These are phyloP conservation scores for Lasioglossum figueresi DNA, from an alignment of 2,888 invertebrate species.

Conservation along the genomic window DNA sequence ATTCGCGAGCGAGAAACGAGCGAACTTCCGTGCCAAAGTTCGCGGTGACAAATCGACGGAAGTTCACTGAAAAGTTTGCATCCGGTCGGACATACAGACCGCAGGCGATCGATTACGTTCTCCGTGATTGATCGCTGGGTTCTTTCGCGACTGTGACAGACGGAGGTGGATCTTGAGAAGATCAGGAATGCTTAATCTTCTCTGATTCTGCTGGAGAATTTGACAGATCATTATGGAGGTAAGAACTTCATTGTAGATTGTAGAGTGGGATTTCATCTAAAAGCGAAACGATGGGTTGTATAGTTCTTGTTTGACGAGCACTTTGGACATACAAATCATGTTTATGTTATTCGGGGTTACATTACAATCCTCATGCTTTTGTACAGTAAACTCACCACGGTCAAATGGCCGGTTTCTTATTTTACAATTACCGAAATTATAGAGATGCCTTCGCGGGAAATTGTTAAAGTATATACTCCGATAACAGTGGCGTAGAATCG, in stretches of 20 bases:
- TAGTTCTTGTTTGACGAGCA: not conserved
- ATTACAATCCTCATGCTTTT: not conserved
- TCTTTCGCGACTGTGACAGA: not conserved
- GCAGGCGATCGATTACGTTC: not conserved
- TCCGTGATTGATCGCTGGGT: not conserved
- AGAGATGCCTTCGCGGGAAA: too few species aligned
- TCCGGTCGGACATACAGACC: not conserved
- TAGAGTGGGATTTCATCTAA: not conserved
- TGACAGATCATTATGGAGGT: not conserved
- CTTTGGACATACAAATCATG: not conserved
- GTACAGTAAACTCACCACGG: too few species aligned
- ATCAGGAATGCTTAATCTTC: not conserved
- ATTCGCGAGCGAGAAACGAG: slow-evolving; percentile 13
- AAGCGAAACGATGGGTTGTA: not conserved
- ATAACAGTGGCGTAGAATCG: too few species aligned
- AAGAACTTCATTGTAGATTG: not conserved
- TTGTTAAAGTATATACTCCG: too few species aligned
- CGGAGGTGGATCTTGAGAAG: not conserved
- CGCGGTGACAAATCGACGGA: not conserved
- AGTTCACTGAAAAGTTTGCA: not conserved
- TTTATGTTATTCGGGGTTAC: not conserved
- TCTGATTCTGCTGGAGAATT: not conserved
- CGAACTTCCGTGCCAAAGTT: not conserved
- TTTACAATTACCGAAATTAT: too few species aligned
- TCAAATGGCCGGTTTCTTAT: too few species aligned